These are phyloP conservation scores for Serilophus lunatus DNA, from an alignment of 2,113 vertebrate species.

Conservation along the genomic window DNA sequence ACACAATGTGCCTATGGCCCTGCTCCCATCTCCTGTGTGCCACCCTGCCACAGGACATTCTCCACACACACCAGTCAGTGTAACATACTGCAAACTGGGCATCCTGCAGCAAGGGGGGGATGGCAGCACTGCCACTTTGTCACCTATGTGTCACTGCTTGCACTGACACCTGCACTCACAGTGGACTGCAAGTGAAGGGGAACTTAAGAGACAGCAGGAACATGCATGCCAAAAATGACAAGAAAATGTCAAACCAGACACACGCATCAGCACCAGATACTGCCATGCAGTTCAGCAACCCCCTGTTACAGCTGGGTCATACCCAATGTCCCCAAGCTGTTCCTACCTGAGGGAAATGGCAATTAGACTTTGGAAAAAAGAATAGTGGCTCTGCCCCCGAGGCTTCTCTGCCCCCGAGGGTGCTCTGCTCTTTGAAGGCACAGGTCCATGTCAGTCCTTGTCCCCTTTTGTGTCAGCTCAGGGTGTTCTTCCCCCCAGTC, in stretches of 20 bases:
- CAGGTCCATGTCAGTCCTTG: fast-evolving
- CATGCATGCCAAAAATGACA: not conserved
- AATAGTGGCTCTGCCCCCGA: not conserved
- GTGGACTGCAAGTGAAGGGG: not conserved
- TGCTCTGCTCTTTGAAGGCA: not conserved
- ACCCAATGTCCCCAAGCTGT: not conserved
- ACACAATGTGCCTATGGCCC: fast-evolving
- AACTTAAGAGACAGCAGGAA: not conserved
- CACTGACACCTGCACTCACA: not conserved
- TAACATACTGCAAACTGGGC: fast-evolving
- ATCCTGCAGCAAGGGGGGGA: not conserved
- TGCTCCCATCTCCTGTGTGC: not conserved
- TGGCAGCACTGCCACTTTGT: not conserved
- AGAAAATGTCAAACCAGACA: not conserved
- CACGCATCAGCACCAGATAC: not conserved
- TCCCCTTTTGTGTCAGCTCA: not conserved
- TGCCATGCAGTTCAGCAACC: not conserved
- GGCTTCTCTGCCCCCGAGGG: not conserved
- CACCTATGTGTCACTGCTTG: not conserved
- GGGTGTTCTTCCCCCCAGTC: not conserved
- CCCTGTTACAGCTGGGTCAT: not conserved
- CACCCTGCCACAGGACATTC: fast-evolving
- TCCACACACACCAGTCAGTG: fast-evolving
- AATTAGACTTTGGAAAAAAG: not conserved
- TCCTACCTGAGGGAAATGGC: not conserved